These are phyloP conservation scores for Marronus borbonicus DNA, from an alignment of 2,888 invertebrate genomes.

Conservation along the genomic window DNA sequence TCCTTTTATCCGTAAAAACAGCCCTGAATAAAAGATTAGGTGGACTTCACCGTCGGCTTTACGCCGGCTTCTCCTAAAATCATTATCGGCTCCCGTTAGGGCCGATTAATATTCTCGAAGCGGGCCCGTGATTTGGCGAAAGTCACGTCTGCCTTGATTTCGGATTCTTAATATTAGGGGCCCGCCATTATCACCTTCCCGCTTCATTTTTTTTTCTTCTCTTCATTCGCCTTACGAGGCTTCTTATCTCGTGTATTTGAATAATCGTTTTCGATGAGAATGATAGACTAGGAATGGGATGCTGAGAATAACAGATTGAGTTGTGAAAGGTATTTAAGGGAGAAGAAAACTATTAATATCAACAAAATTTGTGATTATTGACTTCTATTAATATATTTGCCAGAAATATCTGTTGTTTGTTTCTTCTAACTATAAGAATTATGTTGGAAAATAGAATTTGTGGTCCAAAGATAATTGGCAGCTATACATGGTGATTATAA, in stretches of 20 bases:
- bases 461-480: no score
- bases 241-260: neutral
- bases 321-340: no score
- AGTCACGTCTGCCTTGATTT: conserved; percentile 42
- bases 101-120: conserved; percentile 41
- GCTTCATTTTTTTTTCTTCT: neutral
- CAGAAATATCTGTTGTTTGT: no score
- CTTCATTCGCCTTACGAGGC: neutral
- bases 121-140: conserved; percentile 26
- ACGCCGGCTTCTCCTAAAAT: conserved; percentile 41
- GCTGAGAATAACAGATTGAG: no score
- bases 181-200: neutral
- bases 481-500: no score
- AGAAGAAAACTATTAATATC: no score
- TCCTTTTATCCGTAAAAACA: conserved; percentile 25
- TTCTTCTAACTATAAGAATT: no score
- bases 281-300: no score
- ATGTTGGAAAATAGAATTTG: no score
- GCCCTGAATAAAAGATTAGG: conserved; percentile 46
- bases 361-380: no score
- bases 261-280: conserved; percentile 5
- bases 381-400: no score
- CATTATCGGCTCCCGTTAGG: conserved; percentile 42
- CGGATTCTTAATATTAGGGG: conserved; percentile 13
- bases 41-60: conserved; percentile 11